Conservation (phyloP, 2,797 vertebrate genomes). For the Rhynchotus rufescens region DNA sequence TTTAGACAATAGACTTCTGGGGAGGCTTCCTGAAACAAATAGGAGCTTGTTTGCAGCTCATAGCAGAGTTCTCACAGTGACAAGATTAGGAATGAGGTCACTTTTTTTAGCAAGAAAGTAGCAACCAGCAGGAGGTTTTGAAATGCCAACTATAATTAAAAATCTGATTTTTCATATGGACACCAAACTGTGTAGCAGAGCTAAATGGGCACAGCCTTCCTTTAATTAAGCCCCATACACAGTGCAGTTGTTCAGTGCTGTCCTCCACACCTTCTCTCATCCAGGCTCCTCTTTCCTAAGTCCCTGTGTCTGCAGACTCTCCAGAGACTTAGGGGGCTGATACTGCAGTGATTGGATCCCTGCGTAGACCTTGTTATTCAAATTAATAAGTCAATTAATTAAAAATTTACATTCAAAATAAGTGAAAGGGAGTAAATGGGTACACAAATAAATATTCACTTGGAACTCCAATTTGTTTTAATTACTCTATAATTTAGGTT, state of each 20-base stretch:
- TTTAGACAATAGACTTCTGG: too few species aligned
- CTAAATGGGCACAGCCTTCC: not conserved
- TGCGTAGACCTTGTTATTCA: constrained; percentile 32
- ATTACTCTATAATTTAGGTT: constrained; percentile 20
- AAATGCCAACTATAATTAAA: constrained; percentile 63
- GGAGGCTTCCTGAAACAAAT: not conserved
- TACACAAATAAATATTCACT: not conserved
- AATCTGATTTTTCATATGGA: constrained; percentile 53
- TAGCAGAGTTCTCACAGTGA: not conserved
- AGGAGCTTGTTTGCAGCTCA: constrained; percentile 34
- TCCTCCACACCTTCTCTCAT: not conserved
- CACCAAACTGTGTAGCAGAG: not conserved
- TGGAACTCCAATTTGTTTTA: constrained; percentile 11
- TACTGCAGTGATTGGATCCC: not conserved
- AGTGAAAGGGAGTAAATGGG: too few species aligned
- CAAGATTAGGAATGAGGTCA: constrained; percentile 60
- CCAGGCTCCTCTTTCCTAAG: not conserved
- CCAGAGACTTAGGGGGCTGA: not conserved
- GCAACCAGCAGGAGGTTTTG: constrained; percentile 39
- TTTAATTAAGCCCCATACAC: constrained; percentile 36
- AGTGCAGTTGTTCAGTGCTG: constrained; percentile 22
- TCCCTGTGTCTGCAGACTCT: not conserved
- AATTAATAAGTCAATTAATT: constrained; percentile 31
- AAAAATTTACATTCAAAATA: constrained; percentile 17
- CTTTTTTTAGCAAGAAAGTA: constrained; percentile 47